Evolutionary conservation across 2,113 vertebrate genomes (phyloP).

Genomic region (Andinoacara biseriatus): DNA sequence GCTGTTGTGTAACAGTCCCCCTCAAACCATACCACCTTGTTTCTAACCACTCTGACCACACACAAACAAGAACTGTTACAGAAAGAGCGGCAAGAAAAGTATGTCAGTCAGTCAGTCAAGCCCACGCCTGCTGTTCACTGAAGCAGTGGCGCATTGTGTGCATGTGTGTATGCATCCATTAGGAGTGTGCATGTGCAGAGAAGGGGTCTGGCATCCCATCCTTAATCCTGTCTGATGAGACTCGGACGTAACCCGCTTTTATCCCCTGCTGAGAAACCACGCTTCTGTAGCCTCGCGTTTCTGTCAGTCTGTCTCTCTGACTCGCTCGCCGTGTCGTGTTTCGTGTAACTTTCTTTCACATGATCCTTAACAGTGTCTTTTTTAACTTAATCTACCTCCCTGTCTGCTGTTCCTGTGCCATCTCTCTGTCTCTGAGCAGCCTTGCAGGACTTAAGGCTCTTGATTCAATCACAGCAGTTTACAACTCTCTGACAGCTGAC

Average conservation of each 20-base stretch:
- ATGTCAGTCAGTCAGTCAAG: constrained; percentile 61
- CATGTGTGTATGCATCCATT: constrained; percentile 40
- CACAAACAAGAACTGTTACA: not conserved
- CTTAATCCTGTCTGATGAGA: constrained; percentile 79
- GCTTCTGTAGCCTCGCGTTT: constrained; percentile 23
- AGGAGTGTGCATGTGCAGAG: constrained; percentile 29
- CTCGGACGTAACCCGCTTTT: constrained; percentile 73
- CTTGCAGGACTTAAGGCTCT: constrained; percentile 18
- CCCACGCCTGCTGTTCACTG: constrained; percentile 39
- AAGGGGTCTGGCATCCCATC: constrained; percentile 66
- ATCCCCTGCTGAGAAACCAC: constrained; percentile 67
- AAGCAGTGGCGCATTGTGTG: constrained; percentile 33
- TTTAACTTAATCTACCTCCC: not conserved
- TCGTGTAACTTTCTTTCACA: constrained; percentile 19
- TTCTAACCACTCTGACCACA: constrained; percentile 7
- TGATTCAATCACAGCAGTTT: constrained; percentile 43
- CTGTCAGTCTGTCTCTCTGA: constrained; percentile 32
- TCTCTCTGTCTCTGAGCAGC: not conserved
- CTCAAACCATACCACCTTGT: constrained; percentile 18
- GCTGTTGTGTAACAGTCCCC: constrained; percentile 69
- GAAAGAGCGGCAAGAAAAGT: constrained; percentile 43
- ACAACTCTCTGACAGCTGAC: constrained; percentile 30
- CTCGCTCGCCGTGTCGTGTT: constrained; percentile 8
- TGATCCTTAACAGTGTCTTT: not conserved
- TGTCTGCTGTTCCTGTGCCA: not conserved